Base-by-base conservation (phyloP, 1,140 invertebrate species). In the Ceratina japonica region DNA sequence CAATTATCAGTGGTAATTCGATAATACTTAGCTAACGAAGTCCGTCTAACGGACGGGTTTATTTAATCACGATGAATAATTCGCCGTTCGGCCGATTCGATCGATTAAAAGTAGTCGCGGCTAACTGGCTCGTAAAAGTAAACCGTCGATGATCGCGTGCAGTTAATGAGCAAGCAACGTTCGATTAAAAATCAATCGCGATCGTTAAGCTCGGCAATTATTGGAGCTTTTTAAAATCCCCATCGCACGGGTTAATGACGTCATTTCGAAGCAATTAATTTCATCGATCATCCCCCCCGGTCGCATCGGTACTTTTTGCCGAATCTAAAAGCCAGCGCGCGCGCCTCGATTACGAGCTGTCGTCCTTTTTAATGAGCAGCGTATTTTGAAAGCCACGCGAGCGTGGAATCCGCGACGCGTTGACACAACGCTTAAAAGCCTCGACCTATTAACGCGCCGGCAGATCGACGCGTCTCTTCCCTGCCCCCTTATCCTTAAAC, bases 401-500 rank as follows among this genome's bases (percentile, higher is more conserved):
- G n/a, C n/a, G n/a, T n/a, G n/a, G n/a, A n/a, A n/a, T n/a, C n/a
- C 13, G 54, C 10, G 18, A 18, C 27, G 61, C 18, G 20, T 24
- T 49, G 51, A 18, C 37, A 51, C 16, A 24, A 68, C 31, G 56
- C 65, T 70, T n/a, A 59, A 77, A 37, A 77, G 49, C 49, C 8
- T 18, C 15, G 66, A 77, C 59, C 49, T 52, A 44, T 77, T 71
- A 63, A 69, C 56, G 37, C 64, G 52, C 12, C 37, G 71, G 71
- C 61, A 81, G 81, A 84, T 80, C 80, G 71, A 70, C 75, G 80
- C 75, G 71, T 13, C 18, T 51, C 12, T 51, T 18, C 22, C 13
- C 31, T 56, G 49, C 37, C 59, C 69, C 65, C 56, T 63, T 65
- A 79, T 54, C 69, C 84, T 87, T 86, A 87, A 86, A 84, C 83